These are phyloP conservation scores for Trimorus sp. DNA, from an alignment of 2,888 invertebrate species.

Conservation along the genomic window DNA sequence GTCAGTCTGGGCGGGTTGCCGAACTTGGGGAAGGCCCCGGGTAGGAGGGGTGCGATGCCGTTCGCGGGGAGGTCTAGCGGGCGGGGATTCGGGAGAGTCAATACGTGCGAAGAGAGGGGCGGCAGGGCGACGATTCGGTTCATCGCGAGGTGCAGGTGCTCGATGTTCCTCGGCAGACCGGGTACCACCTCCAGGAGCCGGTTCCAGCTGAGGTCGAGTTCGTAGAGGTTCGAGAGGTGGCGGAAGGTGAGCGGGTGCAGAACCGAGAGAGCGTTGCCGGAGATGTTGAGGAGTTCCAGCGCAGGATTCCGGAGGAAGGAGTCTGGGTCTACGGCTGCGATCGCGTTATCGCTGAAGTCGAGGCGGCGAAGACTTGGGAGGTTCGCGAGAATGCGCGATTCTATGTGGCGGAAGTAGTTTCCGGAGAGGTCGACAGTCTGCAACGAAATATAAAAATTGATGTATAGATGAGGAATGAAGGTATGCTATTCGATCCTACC, in stretches of 20 bases:
- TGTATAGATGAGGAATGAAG: too few species aligned
- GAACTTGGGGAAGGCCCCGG: slow-evolving; percentile 85
- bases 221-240: slow-evolving; percentile 88
- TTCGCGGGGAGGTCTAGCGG: slow-evolving; percentile 90
- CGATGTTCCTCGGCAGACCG: slow-evolving; percentile 89
- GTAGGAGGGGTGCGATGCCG: slow-evolving; percentile 87
- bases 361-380: slow-evolving; percentile 89
- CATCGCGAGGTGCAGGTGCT: slow-evolving; percentile 87
- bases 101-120: slow-evolving; percentile 85
- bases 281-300: slow-evolving; percentile 91
- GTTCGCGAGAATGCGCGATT: slow-evolving; percentile 88
- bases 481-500: slow-evolving; percentile 71
- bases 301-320: slow-evolving; percentile 88
- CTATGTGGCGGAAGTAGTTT: slow-evolving; percentile 88
- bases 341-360: slow-evolving; percentile 89
- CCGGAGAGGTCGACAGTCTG: slow-evolving; percentile 89
- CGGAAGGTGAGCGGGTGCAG: slow-evolving; percentile 90
- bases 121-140: slow-evolving; percentile 88
- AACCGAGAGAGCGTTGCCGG: slow-evolving; percentile 87
- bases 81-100: slow-evolving; percentile 88
- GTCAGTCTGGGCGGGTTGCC: too few species aligned
- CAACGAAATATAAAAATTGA: slow-evolving; percentile 41
- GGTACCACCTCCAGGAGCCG: slow-evolving; percentile 89
- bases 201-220: slow-evolving; percentile 90
- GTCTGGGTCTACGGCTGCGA: slow-evolving; percentile 87